A percentile compares a stretch with the other conserved stretches of the same genome.
These are phyloP conservation scores for Pammene aurita DNA, from an alignment of 2,888 invertebrate genomes.

Conservation along the genomic window DNA sequence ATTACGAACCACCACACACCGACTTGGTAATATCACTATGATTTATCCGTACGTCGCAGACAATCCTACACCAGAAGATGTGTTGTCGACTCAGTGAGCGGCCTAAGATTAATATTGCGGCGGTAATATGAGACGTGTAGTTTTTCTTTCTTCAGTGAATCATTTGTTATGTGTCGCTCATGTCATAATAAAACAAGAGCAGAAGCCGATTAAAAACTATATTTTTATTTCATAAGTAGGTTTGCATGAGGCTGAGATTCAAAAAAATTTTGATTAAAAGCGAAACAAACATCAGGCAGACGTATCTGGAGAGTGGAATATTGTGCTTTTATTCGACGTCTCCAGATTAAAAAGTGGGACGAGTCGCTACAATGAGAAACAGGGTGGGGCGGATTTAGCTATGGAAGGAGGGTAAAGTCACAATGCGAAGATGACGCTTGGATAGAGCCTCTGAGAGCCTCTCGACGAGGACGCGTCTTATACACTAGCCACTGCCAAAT, in stretches of 20 bases:
- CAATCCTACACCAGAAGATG: slow-evolving; percentile 63
- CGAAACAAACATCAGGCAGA: slow-evolving; percentile 66
- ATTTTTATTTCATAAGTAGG: slow-evolving; percentile 17
- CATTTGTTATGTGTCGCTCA: slow-evolving; percentile 52
- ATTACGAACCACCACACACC: slow-evolving; percentile 64
- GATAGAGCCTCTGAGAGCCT: slow-evolving; percentile 56
- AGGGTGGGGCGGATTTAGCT: slow-evolving; percentile 57
- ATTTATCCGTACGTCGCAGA: slow-evolving; percentile 65
- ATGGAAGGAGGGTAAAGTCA: slow-evolving; percentile 62
- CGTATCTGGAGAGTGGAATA: slow-evolving; percentile 63
- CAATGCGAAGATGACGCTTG: slow-evolving; percentile 66
- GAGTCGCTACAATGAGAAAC: slow-evolving; percentile 67
- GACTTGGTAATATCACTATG: slow-evolving; percentile 71
- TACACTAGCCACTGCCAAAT: slow-evolving; percentile 27
- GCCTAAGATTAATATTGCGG: slow-evolving; percentile 63
- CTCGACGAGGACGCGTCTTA: slow-evolving; percentile 47
- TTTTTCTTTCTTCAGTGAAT: slow-evolving; percentile 56
- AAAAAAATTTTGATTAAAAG: slow-evolving; percentile 68
- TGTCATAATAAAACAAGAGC: slow-evolving; percentile 32
- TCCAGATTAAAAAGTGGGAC: slow-evolving; percentile 79
- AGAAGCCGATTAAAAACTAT: neutral
- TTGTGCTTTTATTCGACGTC: slow-evolving; percentile 77
- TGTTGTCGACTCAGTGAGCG: slow-evolving; percentile 57
- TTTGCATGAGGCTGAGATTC: slow-evolving; percentile 49
- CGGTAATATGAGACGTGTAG: slow-evolving; percentile 60